These are phyloP conservation scores for Colinus virginianus DNA, from an alignment of 2,113 vertebrate species.

Conservation along the genomic window DNA sequence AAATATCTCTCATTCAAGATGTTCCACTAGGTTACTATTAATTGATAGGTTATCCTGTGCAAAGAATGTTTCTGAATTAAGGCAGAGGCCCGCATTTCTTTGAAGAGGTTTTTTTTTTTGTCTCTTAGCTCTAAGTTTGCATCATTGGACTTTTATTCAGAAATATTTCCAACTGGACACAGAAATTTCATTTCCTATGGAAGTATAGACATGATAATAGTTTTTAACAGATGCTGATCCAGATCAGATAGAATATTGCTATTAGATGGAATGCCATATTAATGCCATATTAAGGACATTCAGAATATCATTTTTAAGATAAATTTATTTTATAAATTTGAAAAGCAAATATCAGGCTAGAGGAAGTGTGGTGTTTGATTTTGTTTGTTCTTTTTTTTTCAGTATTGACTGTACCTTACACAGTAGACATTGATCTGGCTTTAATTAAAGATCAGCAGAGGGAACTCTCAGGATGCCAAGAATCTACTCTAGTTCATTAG, in stretches of 20 bases:
- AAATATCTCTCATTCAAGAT: background rate
- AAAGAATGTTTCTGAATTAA: background rate
- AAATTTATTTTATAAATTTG: background rate
- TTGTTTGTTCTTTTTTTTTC: background rate
- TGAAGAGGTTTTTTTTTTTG: background rate
- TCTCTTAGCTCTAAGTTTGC: accelerated
- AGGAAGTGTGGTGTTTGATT: background rate
- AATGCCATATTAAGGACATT: background rate
- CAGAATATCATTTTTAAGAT: background rate
- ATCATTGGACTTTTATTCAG: background rate
- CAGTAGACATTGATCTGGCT: background rate
- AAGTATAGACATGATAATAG: background rate
- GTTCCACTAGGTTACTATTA: background rate
- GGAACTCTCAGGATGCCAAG: background rate
- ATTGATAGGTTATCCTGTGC: background rate
- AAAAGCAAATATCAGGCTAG: background rate
- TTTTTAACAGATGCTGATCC: background rate
- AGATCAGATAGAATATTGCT: background rate
- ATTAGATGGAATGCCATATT: background rate
- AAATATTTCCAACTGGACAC: background rate
- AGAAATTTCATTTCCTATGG: background rate
- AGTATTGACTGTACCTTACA: background rate
- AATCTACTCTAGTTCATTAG: background rate
- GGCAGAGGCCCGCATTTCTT: background rate
- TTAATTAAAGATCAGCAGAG: background rate